Evolutionary conservation across 2,888 invertebrate species (phyloP).

Genomic region (Metellina segmentata): DNA sequence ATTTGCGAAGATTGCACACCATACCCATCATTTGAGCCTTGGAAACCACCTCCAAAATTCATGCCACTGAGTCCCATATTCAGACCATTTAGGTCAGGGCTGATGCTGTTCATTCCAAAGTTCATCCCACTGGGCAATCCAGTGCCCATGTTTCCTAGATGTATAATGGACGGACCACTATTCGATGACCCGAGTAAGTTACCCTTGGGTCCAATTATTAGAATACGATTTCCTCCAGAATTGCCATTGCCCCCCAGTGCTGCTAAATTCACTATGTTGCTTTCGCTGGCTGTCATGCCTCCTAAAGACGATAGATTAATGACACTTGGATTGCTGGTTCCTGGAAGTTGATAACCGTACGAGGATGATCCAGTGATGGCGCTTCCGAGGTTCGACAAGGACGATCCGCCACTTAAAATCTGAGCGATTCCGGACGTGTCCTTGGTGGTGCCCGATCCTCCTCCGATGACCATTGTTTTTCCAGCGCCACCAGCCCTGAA

Average conservation of each 20-base stretch:
- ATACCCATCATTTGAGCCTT: constrained; percentile 14
- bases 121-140: background rate
- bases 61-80: constrained; percentile 2
- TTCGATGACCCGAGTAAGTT: background rate
- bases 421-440: background rate
- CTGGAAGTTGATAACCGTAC: constrained; percentile 29
- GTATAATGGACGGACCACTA: constrained; percentile 22
- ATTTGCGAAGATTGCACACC: background rate
- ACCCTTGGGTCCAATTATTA: constrained; percentile 6
- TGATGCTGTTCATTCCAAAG: constrained; percentile 2
- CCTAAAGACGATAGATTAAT: constrained; percentile 39
- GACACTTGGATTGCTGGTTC: constrained; percentile 13
- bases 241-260: background rate
- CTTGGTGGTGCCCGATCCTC: constrained; percentile 19
- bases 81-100: background rate
- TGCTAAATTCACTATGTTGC: constrained; percentile 39
- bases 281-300: constrained; percentile 28
- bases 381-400: background rate
- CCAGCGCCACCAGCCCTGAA: constrained; percentile 9
- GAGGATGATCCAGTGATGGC: constrained; percentile 22
- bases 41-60: constrained; percentile 25
- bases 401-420: constrained; percentile 1
- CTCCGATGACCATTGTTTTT: constrained; percentile 34
- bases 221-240: background rate
- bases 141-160: background rate